phyloP scores from a whole-genome alignment of 1,140 invertebrate species.

The Tenebrio molitor region DNA sequence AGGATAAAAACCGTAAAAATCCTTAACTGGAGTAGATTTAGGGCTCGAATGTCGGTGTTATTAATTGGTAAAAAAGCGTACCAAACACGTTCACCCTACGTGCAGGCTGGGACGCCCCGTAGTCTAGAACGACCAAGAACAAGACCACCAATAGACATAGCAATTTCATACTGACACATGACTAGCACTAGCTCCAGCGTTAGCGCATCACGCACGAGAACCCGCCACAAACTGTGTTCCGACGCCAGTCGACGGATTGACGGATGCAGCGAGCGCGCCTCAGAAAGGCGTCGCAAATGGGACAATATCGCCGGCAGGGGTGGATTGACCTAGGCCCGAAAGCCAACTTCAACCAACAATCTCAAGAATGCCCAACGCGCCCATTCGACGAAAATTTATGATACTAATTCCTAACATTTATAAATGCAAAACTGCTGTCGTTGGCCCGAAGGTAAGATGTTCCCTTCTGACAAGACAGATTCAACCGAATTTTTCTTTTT shows the following conservation, averaged over 20 bases:
- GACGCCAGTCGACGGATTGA: conserved; percentile 17
- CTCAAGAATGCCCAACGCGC: conserved; percentile 27
- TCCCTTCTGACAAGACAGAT: conserved; percentile 19
- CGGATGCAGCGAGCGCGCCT: conserved; percentile 18
- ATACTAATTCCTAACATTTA: conserved; percentile 35
- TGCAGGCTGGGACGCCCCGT: conserved; percentile 9
- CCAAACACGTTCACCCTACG: conserved; percentile 24
- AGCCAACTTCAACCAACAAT: conserved; percentile 29
- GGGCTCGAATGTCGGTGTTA: neutral
- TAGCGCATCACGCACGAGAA: conserved; percentile 25
- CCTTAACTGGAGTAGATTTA: too few relatives aligned
- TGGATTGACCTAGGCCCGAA: conserved; percentile 32
- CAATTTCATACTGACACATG: conserved; percentile 22
- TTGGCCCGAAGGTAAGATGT: conserved; percentile 35
- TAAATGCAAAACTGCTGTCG: conserved; percentile 36
- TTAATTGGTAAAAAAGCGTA: neutral
- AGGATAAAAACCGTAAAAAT: neutral
- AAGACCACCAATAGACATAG: conserved; percentile 1
- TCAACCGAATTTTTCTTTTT: conserved; percentile 29
- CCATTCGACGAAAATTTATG: conserved; percentile 30
- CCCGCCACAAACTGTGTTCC: conserved; percentile 18
- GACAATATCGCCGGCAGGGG: conserved; percentile 27
- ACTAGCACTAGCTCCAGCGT: conserved; percentile 21
- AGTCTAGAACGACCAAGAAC: neutral
- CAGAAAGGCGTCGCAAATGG: conserved; percentile 21